Evolutionary conservation across 2,888 invertebrate species (phyloP), one percentile per base, ranked within the genome.

Genomic region (Neoaliturus tenellus): DNA sequence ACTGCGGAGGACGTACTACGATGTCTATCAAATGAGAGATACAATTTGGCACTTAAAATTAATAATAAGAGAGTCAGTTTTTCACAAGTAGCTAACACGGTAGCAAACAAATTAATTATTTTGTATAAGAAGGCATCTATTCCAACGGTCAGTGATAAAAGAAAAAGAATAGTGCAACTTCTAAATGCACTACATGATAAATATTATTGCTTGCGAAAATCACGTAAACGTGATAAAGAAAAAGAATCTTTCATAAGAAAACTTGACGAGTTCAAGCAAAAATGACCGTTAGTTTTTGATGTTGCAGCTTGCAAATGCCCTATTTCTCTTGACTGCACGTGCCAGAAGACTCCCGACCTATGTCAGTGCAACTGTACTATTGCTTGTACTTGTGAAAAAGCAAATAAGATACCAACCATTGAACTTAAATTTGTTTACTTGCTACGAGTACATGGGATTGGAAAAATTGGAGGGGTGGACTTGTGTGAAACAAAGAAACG

Each of bases 261-360:
- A 35, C 6, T 71, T 71, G 71, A 71, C 23, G 71, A 71, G 39
- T 71, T 35, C 20, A 71, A 71, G 71, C 20, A 23, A 12, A 71
- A 69, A 69, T 69, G 69, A 14, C 35, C 8, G 17, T 39, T 71
- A 39, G 41, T 71, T 20, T 71, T 71, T 71, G 71, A 71, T 39
- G 41, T 39, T 71, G 71, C 71, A 6, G 71, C 71, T 62, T 80
- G 62, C 80, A 80, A 80, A 58, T 71, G 71, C 35, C 71, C 71
- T 39, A 71, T 71, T 71, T 20, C 4, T 39, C 71, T 71, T 71
- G 20, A 71, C 39, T 71, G 71, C 41, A 28, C 2, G 17, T 71
- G 35, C 39, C 33, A 41, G 39, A 71, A 71, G 41, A 71, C 71
- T 39, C 20, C 71, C 20, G 41, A 71, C 41, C 67, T 20, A 71